Evolutionary conservation across 1,140 invertebrate genomes (phyloP).

Genomic region (Tetraneura akinire): DNA sequence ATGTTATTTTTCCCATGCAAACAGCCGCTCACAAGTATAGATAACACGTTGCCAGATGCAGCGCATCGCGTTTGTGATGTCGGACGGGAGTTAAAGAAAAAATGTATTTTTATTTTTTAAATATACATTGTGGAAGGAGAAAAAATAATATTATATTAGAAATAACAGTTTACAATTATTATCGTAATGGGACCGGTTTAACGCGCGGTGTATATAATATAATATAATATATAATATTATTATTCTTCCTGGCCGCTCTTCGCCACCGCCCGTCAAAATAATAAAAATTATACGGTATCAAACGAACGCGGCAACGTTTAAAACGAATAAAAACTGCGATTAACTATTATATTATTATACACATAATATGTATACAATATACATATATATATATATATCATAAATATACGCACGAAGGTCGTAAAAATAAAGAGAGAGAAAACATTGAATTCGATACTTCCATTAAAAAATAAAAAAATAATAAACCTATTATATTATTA

Average conservation of each 20-base stretch:
- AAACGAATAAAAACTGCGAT: conserved; percentile 37
- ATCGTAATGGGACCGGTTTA: conserved; percentile 50
- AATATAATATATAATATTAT: conserved; percentile 3
- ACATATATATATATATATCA: background rate
- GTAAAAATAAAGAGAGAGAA: conserved; percentile 15
- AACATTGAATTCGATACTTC: conserved; percentile 37
- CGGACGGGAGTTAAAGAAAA: background rate
- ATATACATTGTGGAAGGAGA: background rate
- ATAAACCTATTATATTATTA: no score
- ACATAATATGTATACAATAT: no score
- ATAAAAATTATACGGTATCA: conserved; percentile 49
- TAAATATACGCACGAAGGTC: background rate
- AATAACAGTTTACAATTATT: conserved; percentile 51
- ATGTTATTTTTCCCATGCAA: no score
- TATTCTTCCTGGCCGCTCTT: background rate
- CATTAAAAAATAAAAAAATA: conserved; percentile 11
- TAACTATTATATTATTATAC: conserved; percentile 10
- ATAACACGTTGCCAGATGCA: no score
- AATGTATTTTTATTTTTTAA: no score
- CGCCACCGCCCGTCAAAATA: conserved; percentile 39
- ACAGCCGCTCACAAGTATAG: no score
- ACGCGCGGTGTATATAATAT: background rate
- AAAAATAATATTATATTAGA: background rate
- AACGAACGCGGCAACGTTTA: conserved; percentile 39
- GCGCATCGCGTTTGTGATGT: background rate